Evolutionary conservation across 2,113 vertebrate species (phyloP).

Genomic region (Lycocorax pyrrhopterus): DNA sequence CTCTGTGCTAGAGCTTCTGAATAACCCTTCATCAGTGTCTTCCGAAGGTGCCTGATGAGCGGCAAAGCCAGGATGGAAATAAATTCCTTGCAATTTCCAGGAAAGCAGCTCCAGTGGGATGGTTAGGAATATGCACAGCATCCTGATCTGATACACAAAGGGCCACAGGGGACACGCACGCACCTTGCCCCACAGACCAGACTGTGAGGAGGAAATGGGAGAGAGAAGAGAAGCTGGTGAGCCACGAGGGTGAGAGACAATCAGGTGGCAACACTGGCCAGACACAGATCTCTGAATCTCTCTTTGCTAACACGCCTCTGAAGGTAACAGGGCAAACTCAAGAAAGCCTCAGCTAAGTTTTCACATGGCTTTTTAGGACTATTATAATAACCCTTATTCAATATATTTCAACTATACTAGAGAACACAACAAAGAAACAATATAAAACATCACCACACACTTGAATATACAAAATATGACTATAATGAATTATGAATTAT

Average conservation of each 20-base stretch:
- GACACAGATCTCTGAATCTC: neutral
- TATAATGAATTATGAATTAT: neutral
- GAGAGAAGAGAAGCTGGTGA: neutral
- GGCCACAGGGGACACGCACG: rapidly evolving
- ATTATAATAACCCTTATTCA: neutral
- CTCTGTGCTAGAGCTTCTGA: neutral
- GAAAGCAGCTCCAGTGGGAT: neutral
- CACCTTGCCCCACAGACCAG: neutral
- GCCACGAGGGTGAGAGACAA: neutral
- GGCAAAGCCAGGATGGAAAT: neutral
- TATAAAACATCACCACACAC: neutral
- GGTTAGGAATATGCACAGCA: neutral
- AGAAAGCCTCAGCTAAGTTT: neutral
- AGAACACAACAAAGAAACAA: neutral
- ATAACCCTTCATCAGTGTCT: neutral
- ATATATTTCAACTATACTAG: neutral
- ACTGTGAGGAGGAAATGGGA: neutral
- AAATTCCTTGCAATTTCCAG: neutral
- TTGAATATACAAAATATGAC: neutral
- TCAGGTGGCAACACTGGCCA: neutral
- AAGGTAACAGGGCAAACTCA: neutral
- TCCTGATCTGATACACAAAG: neutral
- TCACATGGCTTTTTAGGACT: neutral
- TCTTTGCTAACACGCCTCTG: neutral
- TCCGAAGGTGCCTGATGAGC: neutral